phyloP scores from a whole-genome alignment of 2,797 vertebrate species.

The Acanthis flammea region DNA sequence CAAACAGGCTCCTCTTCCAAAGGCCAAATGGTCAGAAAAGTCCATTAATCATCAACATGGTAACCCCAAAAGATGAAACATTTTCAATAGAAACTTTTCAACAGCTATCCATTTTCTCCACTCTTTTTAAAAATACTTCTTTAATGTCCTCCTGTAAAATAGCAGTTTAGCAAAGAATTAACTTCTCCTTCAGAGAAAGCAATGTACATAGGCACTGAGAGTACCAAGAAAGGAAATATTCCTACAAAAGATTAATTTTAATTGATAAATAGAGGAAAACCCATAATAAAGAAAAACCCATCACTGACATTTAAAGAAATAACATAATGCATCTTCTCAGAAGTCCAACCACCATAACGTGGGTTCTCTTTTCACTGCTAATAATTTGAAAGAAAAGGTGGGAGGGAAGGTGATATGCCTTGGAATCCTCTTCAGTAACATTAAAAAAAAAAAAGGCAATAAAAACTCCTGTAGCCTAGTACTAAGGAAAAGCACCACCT shows the following conservation, averaged over 20 bases:
- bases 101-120: not conserved
- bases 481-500: not conserved
- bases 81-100: not conserved
- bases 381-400: not conserved
- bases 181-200: not conserved
- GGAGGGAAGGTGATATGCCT: not conserved
- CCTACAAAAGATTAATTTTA: slow-evolving; percentile 16
- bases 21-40: not conserved
- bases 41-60: not conserved
- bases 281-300: not conserved
- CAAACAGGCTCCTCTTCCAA: not conserved
- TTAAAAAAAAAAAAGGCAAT: not conserved
- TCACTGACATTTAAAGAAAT: not conserved
- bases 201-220: not conserved
- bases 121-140: not conserved
- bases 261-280: not conserved
- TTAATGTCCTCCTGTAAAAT: not conserved
- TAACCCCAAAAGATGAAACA: not conserved
- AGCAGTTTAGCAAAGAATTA: not conserved
- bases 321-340: not conserved
- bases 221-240: not conserved
- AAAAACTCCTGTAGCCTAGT: not conserved
- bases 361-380: not conserved
- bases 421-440: not conserved
- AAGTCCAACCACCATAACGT: not conserved